A percentile compares a stretch with the other conserved stretches of the same genome.
Conservation (phyloP, 2,113 vertebrate genomes). For the Microcebus lehilahytsara region DNA sequence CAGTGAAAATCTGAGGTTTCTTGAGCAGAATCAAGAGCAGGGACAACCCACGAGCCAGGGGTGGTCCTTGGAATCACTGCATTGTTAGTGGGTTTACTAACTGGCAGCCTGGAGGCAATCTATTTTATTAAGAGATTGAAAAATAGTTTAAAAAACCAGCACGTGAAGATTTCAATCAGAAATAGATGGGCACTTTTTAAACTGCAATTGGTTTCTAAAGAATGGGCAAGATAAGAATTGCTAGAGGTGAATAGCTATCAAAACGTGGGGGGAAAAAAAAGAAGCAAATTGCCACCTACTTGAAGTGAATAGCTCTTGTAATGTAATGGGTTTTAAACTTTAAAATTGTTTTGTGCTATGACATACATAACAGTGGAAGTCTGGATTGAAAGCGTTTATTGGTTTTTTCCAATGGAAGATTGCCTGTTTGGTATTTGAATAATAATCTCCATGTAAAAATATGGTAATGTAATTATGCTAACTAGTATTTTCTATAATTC, state of each 20-base stretch:
- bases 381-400: conserved; percentile 80
- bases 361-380: conserved; percentile 72
- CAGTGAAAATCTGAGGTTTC: conserved; percentile 26
- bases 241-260: conserved; percentile 83
- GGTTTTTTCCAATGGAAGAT: conserved; percentile 76
- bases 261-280: conserved; percentile 78
- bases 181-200: conserved; percentile 84
- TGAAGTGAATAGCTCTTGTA: conserved; percentile 85
- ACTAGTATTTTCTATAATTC: conserved; percentile 80
- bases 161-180: conserved; percentile 84
- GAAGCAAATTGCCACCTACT: conserved; percentile 83
- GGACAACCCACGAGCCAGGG: conserved; percentile 60
- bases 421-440: conserved; percentile 78
- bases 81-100: conserved; percentile 81
- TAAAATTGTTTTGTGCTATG: conserved; percentile 81
- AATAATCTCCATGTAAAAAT: conserved; percentile 84
- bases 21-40: conserved; percentile 62
- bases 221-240: conserved; percentile 85
- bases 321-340: conserved; percentile 84
- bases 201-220: conserved; percentile 85
- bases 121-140: conserved; percentile 86
- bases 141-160: conserved; percentile 81
- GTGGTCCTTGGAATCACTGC: conserved; percentile 60
- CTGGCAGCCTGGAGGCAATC: conserved; percentile 81
- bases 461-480: conserved; percentile 83